A percentile compares a stretch with the other conserved stretches of the same genome.
Evolutionary conservation across 2,797 vertebrate species (phyloP).

Genomic region (Urophycis tenuis): DNA sequence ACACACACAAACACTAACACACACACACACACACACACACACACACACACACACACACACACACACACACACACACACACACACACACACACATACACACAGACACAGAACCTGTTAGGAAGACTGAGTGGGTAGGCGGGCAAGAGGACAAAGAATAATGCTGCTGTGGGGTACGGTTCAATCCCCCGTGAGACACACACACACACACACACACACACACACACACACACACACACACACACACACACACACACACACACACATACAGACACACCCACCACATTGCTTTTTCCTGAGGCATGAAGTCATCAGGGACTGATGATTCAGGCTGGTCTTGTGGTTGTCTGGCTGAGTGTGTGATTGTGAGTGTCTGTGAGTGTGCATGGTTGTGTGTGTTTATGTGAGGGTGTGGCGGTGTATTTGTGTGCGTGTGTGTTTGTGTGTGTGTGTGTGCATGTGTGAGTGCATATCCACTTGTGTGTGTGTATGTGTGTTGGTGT

Average conservation of each 20-base stretch:
- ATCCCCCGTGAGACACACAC: constrained; percentile 36
- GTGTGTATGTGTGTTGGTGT: constrained; percentile 8
- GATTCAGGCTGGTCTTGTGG: constrained; percentile 39
- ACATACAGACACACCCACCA: background rate
- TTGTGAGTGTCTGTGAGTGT: constrained; percentile 5
- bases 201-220: constrained; percentile 9
- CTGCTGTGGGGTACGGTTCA: constrained; percentile 48
- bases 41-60: constrained; percentile 20
- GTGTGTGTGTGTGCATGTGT: background rate
- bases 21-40: constrained; percentile 33
- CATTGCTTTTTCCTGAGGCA: constrained; percentile 23
- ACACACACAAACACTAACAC: constrained; percentile 34
- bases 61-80: constrained; percentile 8
- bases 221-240: constrained; percentile 20
- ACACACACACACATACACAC: constrained; percentile 3
- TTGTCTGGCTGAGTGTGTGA: constrained; percentile 31
- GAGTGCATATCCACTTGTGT: background rate
- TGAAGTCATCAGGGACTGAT: constrained; percentile 37
- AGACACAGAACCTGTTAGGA: constrained; percentile 29
- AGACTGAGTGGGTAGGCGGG: constrained; percentile 15
- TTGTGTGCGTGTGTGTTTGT: constrained; percentile 1
- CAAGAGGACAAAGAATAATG: constrained; percentile 39
- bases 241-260: constrained; percentile 13
- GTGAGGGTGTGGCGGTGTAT: background rate
- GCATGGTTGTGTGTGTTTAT: background rate